Conservation (phyloP, 2,797 vertebrate species). For the Zalophus californianus region DNA sequence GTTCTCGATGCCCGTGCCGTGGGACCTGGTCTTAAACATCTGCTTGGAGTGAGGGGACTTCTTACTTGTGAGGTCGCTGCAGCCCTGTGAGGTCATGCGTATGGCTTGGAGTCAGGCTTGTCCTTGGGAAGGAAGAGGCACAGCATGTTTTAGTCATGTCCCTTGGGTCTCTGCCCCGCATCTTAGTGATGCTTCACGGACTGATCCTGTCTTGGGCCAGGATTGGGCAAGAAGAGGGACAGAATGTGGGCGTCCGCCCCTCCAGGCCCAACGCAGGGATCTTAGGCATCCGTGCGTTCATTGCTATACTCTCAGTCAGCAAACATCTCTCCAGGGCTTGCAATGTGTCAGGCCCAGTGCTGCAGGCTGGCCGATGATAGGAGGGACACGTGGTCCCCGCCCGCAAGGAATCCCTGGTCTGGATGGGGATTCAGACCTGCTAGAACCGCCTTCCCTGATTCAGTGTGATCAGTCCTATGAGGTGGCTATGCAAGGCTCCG, state of each 20-base stretch:
- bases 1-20: background rate
- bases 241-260: background rate
- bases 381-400: background rate
- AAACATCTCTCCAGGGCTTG: background rate
- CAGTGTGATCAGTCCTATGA: background rate
- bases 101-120: background rate
- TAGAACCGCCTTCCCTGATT: background rate
- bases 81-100: background rate
- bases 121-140: background rate
- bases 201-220: background rate
- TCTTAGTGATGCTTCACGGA: constrained; percentile 59
- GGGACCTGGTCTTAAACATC: background rate
- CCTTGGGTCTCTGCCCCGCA: constrained; percentile 12
- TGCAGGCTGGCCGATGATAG: background rate
- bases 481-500: background rate
- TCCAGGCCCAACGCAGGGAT: constrained; percentile 37
- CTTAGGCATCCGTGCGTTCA: background rate
- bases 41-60: background rate
- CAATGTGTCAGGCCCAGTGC: background rate
- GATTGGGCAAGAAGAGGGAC: constrained; percentile 47
- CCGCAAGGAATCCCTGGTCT: background rate
- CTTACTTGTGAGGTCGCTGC: background rate
- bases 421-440: background rate
- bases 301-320: constrained; percentile 12
- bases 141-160: background rate